A percentile compares a stretch with the other conserved stretches of the same genome.
Evolutionary conservation across 2,113 vertebrate genomes (phyloP).

Genomic region (Seriola quinqueradiata): DNA sequence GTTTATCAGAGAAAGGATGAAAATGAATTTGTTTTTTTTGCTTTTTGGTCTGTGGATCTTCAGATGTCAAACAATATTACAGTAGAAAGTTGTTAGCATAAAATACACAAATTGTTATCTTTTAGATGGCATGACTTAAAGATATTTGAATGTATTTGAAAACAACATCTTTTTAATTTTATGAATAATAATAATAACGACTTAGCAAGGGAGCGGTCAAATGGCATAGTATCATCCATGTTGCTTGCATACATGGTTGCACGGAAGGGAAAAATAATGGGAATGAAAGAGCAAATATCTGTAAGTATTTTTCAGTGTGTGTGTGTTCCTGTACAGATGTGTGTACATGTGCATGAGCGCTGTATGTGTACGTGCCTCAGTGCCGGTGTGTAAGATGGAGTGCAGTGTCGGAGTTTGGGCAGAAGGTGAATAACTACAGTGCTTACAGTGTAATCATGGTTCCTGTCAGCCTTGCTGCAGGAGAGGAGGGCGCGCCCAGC

Average conservation of each 20-base stretch:
- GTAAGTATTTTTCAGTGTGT: slow-evolving; percentile 76
- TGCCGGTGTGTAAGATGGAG: slow-evolving; percentile 82
- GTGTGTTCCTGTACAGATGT: slow-evolving; percentile 62
- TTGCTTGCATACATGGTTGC: slow-evolving; percentile 46
- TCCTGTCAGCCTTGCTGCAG: slow-evolving; percentile 82
- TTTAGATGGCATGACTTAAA: slow-evolving; percentile 9
- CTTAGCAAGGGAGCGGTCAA: slow-evolving; percentile 41
- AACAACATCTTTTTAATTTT: slow-evolving; percentile 47
- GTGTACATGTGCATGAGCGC: slow-evolving; percentile 55
- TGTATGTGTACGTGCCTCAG: slow-evolving; percentile 63
- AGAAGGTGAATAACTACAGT: slow-evolving; percentile 87
- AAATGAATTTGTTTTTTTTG: slow-evolving; percentile 25
- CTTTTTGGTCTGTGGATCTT: slow-evolving; percentile 14
- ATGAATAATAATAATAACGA: slow-evolving; percentile 50
- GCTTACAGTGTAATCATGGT: slow-evolving; percentile 88
- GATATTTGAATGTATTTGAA: slow-evolving; percentile 24
- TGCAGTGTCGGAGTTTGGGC: slow-evolving; percentile 83
- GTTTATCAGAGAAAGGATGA: slow-evolving; percentile 33
- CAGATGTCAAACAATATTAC: slow-evolving; percentile 5
- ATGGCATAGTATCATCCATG: slow-evolving; percentile 57
- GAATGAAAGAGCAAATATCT: slow-evolving; percentile 79
- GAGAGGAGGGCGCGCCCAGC: slow-evolving; percentile 76
- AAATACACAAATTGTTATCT: slow-evolving; percentile 18
- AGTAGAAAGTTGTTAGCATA: slow-evolving; percentile 11
- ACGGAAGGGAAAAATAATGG: slow-evolving; percentile 73